Evolutionary conservation across 2,888 invertebrate species (phyloP).

Genomic region (Aleiodes leptofemur): DNA sequence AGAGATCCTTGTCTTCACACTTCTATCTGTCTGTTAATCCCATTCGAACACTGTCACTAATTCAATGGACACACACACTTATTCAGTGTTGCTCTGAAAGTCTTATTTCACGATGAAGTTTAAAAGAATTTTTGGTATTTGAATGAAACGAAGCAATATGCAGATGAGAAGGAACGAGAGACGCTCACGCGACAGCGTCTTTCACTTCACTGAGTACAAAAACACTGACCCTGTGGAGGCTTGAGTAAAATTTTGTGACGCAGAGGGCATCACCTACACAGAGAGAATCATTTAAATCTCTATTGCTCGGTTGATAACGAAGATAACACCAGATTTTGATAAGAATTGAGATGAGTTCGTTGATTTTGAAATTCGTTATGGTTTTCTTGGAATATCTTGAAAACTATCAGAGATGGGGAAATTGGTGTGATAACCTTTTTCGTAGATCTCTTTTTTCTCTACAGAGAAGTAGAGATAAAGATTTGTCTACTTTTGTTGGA

Average conservation of each 20-base stretch:
- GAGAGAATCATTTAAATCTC: neutral
- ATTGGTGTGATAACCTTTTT: too few relatives aligned
- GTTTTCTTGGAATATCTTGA: too few relatives aligned
- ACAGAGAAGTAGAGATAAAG: too few relatives aligned
- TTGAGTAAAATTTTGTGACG: neutral
- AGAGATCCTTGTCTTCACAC: neutral
- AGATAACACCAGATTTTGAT: neutral
- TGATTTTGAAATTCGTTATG: too few relatives aligned
- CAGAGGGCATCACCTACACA: slow-evolving; percentile 9
- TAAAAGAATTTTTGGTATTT: neutral
- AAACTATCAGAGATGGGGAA: too few relatives aligned
- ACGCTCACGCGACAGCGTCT: slow-evolving; percentile 26
- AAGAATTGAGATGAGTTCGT: too few relatives aligned
- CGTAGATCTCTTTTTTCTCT: too few relatives aligned
- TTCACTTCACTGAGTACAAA: slow-evolving; percentile 28
- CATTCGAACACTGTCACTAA: slow-evolving; percentile 19
- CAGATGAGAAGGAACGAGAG: neutral
- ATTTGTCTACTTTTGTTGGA: too few relatives aligned
- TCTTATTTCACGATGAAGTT: neutral
- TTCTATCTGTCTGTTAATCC: slow-evolving; percentile 27
- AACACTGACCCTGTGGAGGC: slow-evolving; percentile 15
- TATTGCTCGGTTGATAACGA: slow-evolving; percentile 5
- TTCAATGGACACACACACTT: neutral
- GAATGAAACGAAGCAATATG: neutral
- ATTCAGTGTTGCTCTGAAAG: neutral